phyloP scores from a whole-genome alignment of 2,113 vertebrate species.

The Guaruba guarouba region DNA sequence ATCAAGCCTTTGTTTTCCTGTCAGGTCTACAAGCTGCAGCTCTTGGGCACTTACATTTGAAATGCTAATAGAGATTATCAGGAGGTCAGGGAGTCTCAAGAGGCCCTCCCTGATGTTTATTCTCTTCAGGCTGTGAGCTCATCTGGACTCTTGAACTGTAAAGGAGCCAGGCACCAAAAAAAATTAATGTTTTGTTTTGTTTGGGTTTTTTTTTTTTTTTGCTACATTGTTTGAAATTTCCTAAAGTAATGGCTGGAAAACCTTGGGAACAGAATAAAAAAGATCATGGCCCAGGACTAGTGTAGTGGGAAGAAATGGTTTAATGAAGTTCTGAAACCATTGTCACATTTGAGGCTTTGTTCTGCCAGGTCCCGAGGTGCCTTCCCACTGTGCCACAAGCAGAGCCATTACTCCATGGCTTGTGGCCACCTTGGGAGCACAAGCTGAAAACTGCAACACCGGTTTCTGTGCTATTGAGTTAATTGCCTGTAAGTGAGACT shows the following conservation, averaged over 20 bases:
- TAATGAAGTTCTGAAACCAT: not conserved
- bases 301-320: not conserved
- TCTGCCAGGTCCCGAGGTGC: not conserved
- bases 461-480: not conserved
- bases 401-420: not conserved
- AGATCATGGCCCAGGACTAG: not conserved
- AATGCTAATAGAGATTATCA: constrained; percentile 63
- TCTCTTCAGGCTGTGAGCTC: not conserved
- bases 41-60: constrained; percentile 28
- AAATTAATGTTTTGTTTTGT: not conserved
- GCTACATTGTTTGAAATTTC: not conserved
- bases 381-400: not conserved
- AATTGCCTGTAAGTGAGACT: not conserved
- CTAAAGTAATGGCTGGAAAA: not conserved
- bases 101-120: not conserved
- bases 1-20: constrained; percentile 35
- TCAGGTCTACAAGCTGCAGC: not conserved
- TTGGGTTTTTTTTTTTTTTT: not conserved
- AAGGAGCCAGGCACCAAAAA: not conserved
- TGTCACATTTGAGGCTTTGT: not conserved
- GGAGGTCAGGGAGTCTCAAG: not conserved
- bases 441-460: not conserved
- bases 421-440: not conserved
- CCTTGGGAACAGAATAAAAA: not conserved
- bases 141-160: not conserved